Percentiles rank a stretch among this genome's conserved stretches.
Conservation (phyloP, 2,888 invertebrate species). For the Tribolium freemani region DNA sequence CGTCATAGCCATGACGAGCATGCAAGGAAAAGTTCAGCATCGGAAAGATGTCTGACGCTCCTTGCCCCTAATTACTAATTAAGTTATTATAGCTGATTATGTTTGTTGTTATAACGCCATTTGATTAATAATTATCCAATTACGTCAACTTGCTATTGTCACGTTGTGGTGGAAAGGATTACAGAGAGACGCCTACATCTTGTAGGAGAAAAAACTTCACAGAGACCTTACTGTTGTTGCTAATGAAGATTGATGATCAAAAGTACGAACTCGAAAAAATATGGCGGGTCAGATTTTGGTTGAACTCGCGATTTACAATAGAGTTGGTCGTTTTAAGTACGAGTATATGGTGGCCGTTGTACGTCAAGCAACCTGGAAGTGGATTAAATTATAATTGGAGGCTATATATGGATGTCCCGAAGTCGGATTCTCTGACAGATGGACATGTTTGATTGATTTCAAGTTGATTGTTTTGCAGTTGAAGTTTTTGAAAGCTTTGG, state of each 20-base stretch:
- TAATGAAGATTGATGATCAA: conserved; percentile 29
- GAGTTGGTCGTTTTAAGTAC: neutral
- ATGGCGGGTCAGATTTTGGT: conserved; percentile 13
- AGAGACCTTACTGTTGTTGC: neutral
- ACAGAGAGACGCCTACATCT: neutral
- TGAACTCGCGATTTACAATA: conserved; percentile 7
- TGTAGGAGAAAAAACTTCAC: neutral
- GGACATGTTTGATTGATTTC: neutral
- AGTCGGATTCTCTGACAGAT: neutral
- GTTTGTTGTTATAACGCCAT: neutral
- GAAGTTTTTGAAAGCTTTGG: neutral
- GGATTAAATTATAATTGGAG: neutral
- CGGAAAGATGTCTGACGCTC: neutral
- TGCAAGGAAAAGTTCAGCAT: neutral
- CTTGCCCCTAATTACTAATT: neutral
- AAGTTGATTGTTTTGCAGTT: neutral
- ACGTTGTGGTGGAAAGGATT: neutral
- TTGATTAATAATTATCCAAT: conserved; percentile 4
- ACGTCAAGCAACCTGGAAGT: neutral
- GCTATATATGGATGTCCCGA: neutral
- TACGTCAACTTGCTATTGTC: neutral
- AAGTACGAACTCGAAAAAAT: neutral
- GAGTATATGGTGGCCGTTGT: neutral
- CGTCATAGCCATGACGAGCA: neutral
- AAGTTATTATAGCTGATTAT: neutral